Conservation (phyloP, 2,888 invertebrate genomes). For the Trichogramma dendrolimi region DNA sequence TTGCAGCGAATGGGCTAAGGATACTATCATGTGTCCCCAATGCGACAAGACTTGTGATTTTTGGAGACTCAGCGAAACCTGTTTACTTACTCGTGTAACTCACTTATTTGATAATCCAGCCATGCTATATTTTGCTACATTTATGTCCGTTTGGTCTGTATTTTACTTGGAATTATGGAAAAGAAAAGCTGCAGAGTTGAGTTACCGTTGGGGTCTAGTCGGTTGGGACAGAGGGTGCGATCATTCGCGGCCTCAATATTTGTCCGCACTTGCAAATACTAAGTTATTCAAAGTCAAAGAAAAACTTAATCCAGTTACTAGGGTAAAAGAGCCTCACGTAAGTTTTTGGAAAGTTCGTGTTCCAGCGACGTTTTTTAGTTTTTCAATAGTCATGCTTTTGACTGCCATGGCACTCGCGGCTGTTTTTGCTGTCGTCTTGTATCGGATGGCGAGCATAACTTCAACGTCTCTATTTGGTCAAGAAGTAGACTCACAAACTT, state of each 20-base stretch:
- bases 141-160: conserved; percentile 80
- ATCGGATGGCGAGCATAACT: conserved; percentile 66
- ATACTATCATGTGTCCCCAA: conserved; percentile 73
- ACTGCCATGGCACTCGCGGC: conserved; percentile 67
- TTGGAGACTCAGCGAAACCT: conserved; percentile 69
- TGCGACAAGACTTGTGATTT: conserved; percentile 74
- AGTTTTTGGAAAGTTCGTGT: conserved; percentile 74
- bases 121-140: conserved; percentile 72
- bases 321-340: conserved; percentile 66
- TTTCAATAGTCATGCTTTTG: conserved; percentile 63
- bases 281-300: conserved; percentile 71
- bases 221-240: conserved; percentile 71
- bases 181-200: conserved; percentile 69
- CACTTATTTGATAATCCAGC: conserved; percentile 78
- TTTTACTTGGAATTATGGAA: conserved; percentile 82
- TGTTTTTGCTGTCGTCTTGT: conserved; percentile 73
- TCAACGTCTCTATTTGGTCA: conserved; percentile 57
- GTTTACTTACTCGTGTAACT: conserved; percentile 68
- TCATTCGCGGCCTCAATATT: conserved; percentile 73
- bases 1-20: conserved; percentile 36
- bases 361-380: conserved; percentile 67
- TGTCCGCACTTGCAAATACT: conserved; percentile 71
- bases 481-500: conserved; percentile 52
- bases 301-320: conserved; percentile 53
- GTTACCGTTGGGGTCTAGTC: conserved; percentile 79